A percentile compares a stretch with the other conserved stretches of the same genome.
These are phyloP conservation scores for Pomphorhynchus laevis DNA, from an alignment of 1,140 invertebrate species.

Conservation along the genomic window DNA sequence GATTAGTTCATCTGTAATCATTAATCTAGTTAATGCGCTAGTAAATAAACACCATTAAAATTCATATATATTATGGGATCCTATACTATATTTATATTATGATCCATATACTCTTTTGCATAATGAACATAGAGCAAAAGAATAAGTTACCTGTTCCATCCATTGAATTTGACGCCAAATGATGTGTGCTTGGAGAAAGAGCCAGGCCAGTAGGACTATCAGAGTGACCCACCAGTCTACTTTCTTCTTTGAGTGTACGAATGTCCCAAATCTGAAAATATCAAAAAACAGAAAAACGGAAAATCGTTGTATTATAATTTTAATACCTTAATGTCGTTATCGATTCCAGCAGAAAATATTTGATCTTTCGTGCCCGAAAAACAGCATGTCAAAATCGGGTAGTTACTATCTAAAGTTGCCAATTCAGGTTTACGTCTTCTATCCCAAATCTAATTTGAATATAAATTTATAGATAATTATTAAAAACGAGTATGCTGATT, in stretches of 20 bases:
- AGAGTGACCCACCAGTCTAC: constrained; percentile 46
- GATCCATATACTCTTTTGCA: background rate
- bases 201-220: constrained; percentile 70
- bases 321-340: constrained; percentile 80
- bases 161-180: constrained; percentile 75
- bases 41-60: constrained; percentile 2
- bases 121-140: background rate
- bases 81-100: too few relatives aligned
- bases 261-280: constrained; percentile 46
- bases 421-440: constrained; percentile 39
- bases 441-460: constrained; percentile 39
- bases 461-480: too few relatives aligned
- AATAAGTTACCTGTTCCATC: constrained; percentile 36
- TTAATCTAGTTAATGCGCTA: too few relatives aligned
- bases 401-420: constrained; percentile 38
- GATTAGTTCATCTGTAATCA: too few relatives aligned
- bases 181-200: constrained; percentile 61
- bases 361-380: constrained; percentile 86
- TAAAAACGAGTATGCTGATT: too few relatives aligned
- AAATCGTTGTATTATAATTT: too few relatives aligned
- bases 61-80: too few relatives aligned
- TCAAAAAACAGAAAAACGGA: background rate
- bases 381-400: constrained; percentile 48
- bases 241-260: constrained; percentile 46
- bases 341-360: constrained; percentile 50